Evolutionary conservation across 2,797 vertebrate genomes (phyloP).

Genomic region (Varecia variegata): DNA sequence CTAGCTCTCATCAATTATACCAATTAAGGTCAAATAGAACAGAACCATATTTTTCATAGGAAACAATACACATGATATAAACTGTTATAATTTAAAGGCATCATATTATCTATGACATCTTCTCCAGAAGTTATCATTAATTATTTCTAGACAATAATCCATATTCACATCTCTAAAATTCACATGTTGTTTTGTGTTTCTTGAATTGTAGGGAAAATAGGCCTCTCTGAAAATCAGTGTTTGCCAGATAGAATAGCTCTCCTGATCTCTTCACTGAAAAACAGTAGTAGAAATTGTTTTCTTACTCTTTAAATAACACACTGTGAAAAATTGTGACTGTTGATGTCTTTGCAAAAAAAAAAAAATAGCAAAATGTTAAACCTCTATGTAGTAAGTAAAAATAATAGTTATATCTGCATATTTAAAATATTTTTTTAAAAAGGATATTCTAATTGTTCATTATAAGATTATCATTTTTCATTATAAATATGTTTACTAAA

Average conservation of each 20-base stretch:
- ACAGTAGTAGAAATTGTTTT: not conserved
- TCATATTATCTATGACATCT: conserved; percentile 67
- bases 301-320: not conserved
- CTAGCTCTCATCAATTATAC: conserved; percentile 83
- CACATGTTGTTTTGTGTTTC: not conserved
- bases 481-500: not conserved
- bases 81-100: conserved; percentile 75
- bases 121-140: conserved; percentile 69
- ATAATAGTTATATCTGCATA: not conserved
- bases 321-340: not conserved
- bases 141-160: conserved; percentile 67
- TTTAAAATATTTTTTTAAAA: not conserved
- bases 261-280: not conserved
- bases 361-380: not conserved
- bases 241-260: not conserved
- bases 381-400: not conserved
- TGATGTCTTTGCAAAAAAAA: not conserved
- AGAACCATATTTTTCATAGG: conserved; percentile 67
- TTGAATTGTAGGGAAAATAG: not conserved
- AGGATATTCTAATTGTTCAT: not conserved
- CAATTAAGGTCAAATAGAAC: conserved; percentile 84
- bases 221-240: not conserved
- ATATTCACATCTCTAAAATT: conserved; percentile 46
- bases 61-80: conserved; percentile 75
- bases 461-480: not conserved